Evolutionary conservation across 1,140 invertebrate genomes (phyloP).

Genomic region (Trialeurodes vaporariorum): DNA sequence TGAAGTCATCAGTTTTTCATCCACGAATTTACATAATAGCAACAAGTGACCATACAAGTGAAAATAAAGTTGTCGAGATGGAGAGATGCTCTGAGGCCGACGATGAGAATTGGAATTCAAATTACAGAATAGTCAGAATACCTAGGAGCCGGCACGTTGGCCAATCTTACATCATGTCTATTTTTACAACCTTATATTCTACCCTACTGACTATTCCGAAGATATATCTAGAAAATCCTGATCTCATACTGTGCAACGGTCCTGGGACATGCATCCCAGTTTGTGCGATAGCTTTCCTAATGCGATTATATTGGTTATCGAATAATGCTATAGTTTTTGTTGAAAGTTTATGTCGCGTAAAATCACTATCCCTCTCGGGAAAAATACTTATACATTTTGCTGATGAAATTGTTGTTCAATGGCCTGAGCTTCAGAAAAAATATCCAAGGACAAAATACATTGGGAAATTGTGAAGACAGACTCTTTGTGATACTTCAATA

Average conservation of each 20-base stretch:
- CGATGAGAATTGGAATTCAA: conserved; percentile 5
- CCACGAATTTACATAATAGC: conserved; percentile 69
- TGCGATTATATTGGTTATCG: conserved; percentile 49
- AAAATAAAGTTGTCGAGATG: conserved; percentile 39
- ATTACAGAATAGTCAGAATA: conserved; percentile 42
- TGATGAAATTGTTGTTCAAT: conserved; percentile 84
- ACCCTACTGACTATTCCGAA: conserved; percentile 52
- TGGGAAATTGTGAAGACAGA: conserved; percentile 20
- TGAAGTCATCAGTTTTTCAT: conserved; percentile 46
- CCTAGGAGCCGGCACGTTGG: conserved; percentile 75
- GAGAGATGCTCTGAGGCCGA: neutral
- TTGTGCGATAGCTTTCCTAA: conserved; percentile 56
- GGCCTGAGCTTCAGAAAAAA: conserved; percentile 52
- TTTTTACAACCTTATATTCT: conserved; percentile 64
- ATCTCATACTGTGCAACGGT: conserved; percentile 82
- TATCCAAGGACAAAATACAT: conserved; percentile 39
- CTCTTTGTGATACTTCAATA: too few relatives aligned
- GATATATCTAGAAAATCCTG: conserved; percentile 54
- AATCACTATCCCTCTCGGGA: conserved; percentile 75
- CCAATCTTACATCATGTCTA: conserved; percentile 69
- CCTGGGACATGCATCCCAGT: conserved; percentile 90
- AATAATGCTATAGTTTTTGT: conserved; percentile 74
- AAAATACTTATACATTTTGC: conserved; percentile 72
- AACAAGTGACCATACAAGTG: conserved; percentile 61
- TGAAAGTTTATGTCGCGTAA: conserved; percentile 88